phyloP scores from a whole-genome alignment of 2,797 vertebrate species.

The Iguana delicatissima region DNA sequence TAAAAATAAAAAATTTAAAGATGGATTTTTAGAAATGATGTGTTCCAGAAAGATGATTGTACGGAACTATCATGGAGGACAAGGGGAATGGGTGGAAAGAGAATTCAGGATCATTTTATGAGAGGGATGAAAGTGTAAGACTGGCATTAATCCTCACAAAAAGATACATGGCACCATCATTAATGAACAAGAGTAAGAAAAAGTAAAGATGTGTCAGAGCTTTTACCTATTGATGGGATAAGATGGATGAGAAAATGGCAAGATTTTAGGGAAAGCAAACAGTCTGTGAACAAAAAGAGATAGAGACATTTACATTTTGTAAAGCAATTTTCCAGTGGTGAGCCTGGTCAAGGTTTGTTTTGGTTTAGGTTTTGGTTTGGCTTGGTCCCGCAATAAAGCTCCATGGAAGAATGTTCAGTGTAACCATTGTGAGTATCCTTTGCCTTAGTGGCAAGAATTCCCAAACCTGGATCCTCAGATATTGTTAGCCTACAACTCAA shows the following conservation, averaged over 20 bases:
- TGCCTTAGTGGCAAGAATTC: too few species aligned
- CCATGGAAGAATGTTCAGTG: not conserved
- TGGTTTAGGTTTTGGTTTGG: too few species aligned
- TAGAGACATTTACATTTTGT: not conserved
- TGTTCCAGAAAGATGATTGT: conserved; percentile 65
- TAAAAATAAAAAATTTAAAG: conserved; percentile 69
- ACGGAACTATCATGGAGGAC: conserved; percentile 53
- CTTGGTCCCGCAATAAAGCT: not conserved
- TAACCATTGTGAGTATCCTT: not conserved
- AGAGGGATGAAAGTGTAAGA: conserved; percentile 60
- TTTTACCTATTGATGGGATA: conserved; percentile 38
- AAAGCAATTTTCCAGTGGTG: not conserved
- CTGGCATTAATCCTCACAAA: conserved; percentile 72
- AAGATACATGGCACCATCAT: conserved; percentile 42
- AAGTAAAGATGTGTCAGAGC: conserved; percentile 60
- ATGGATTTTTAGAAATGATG: conserved; percentile 65
- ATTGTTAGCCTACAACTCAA: too few species aligned
- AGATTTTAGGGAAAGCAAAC: conserved; percentile 44
- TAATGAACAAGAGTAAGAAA: conserved; percentile 66
- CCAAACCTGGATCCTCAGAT: too few species aligned
- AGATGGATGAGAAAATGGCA: conserved; percentile 46
- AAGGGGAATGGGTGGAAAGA: conserved; percentile 38
- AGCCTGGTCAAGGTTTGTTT: not conserved
- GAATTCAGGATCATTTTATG: conserved; percentile 55
- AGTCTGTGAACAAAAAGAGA: conserved; percentile 34